Evolutionary conservation across 2,888 invertebrate genomes (phyloP), one percentile per base, ranked within the genome.

Genomic region (Hirudinaria manillensis): DNA sequence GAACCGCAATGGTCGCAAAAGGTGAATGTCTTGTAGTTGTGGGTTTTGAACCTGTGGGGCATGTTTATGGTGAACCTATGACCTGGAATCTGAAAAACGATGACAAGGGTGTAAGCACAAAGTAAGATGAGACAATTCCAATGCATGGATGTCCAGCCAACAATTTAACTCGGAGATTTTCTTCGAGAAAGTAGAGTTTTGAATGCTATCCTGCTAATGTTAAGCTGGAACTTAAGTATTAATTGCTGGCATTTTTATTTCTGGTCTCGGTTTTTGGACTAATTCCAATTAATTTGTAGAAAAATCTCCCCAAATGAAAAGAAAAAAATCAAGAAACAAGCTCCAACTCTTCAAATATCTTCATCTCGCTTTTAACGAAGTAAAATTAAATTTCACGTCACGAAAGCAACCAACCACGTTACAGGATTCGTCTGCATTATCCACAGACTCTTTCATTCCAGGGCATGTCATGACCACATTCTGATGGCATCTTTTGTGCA

Each of bases 401-500:
- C 16, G 16, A 45, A 45, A 45, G 45, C 45, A 45, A 45, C 61
- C 29, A 1, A 61, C 61, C 13, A 61, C 61, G 29, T 61, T 61
- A n/a, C 29, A 61, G 6, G 61, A 61, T 16, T 61, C 70, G 34
- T 75, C 56, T 0, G 27, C 53, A 21, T 66, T 45, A 0, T 66
- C n/a, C n/a, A 45, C 34, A 13, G 51, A 6, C 13, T 72, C 67
- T 87, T 93, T 94, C 90, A 94, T 94, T 80, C 97, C 98, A 75
- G 98, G 98, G 88, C 99, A 99, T 88, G 95, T 95, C 84, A 97
- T 98, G 82, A 99, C 94, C 80, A 99, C 95, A 79, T 92, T 91
- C 82, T 91, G 91, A 87, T 99, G 98, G 86, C 99, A 99, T 85
- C 97, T 89, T 87, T 99, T 99, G 89, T 99, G 99, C 79, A 99